Percentiles rank a stretch among this genome's conserved stretches.
These are phyloP conservation scores for Artibeus jamaicensis DNA, from an alignment of 2,797 vertebrate genomes.

Conservation along the genomic window DNA sequence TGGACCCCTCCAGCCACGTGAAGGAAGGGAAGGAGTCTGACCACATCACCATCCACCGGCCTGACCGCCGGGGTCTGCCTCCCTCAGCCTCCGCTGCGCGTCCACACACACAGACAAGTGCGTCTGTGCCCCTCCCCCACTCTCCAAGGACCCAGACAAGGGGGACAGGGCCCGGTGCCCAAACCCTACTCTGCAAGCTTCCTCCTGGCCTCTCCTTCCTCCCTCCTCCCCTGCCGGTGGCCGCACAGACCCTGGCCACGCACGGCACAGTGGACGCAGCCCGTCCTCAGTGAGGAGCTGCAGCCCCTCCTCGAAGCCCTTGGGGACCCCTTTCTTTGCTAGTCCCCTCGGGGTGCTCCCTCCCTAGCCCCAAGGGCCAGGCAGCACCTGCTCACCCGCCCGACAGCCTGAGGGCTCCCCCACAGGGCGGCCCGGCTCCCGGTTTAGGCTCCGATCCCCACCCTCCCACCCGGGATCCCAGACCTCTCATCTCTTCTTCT, in stretches of 20 bases:
- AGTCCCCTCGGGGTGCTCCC: neutral
- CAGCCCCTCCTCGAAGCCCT: neutral
- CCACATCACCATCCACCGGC: neutral
- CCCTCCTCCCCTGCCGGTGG: neutral
- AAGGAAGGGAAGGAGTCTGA: neutral
- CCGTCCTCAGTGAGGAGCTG: neutral
- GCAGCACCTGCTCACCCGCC: neutral
- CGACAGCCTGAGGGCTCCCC: neutral
- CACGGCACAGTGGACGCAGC: neutral
- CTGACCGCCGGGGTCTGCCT: neutral
- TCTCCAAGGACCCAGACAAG: neutral
- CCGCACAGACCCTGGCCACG: neutral
- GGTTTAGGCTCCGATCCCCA: neutral
- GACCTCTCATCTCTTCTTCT: neutral
- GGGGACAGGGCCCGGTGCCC: neutral
- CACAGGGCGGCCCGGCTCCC: too few relatives aligned
- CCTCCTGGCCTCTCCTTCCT: neutral
- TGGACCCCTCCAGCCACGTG: neutral
- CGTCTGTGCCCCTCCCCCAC: accelerated
- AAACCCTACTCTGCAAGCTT: neutral
- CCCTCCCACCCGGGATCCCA: neutral
- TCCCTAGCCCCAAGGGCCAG: neutral
- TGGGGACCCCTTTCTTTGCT: neutral
- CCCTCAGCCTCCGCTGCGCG: accelerated
- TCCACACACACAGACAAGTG: neutral